A percentile compares a stretch with the other conserved stretches of the same genome.
Evolutionary conservation across 2,113 vertebrate species (phyloP).

Genomic region (Eleginops maclovinus): DNA sequence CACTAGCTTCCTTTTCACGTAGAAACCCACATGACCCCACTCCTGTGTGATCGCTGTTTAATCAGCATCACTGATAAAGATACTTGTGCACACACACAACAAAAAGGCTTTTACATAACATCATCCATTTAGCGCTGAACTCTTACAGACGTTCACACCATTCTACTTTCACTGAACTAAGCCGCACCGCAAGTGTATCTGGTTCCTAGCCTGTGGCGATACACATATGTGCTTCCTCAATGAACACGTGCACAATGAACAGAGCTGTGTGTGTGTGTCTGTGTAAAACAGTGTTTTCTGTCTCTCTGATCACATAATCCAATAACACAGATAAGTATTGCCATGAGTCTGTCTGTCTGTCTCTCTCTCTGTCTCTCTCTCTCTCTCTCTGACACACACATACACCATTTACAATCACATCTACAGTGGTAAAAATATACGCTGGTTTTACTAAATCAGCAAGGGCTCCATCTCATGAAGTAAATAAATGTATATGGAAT

Average conservation of each 20-base stretch:
- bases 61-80: constrained; percentile 55
- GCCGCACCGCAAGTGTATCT: background rate
- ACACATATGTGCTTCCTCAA: constrained; percentile 31
- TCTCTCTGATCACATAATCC: constrained; percentile 15
- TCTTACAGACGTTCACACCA: constrained; percentile 22
- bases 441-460: constrained; percentile 4
- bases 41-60: background rate
- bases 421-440: background rate
- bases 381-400: background rate
- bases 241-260: constrained; percentile 9
- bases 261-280: background rate
- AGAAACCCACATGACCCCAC: constrained; percentile 53
- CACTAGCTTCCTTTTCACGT: constrained; percentile 40
- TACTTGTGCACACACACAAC: constrained; percentile 1
- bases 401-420: background rate
- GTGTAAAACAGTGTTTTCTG: constrained; percentile 8
- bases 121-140: constrained; percentile 21
- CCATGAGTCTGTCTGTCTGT: constrained; percentile 2
- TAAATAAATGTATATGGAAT: constrained; percentile 1
- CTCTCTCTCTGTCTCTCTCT: too few species aligned
- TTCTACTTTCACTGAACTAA: constrained; percentile 14
- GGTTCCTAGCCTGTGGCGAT: constrained; percentile 6
- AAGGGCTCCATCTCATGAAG: constrained; percentile 7
- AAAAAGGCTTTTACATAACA: constrained; percentile 36
- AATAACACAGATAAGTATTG: background rate